Conservation (phyloP, 2,797 vertebrate species). For the Bucorvus abyssinicus region DNA sequence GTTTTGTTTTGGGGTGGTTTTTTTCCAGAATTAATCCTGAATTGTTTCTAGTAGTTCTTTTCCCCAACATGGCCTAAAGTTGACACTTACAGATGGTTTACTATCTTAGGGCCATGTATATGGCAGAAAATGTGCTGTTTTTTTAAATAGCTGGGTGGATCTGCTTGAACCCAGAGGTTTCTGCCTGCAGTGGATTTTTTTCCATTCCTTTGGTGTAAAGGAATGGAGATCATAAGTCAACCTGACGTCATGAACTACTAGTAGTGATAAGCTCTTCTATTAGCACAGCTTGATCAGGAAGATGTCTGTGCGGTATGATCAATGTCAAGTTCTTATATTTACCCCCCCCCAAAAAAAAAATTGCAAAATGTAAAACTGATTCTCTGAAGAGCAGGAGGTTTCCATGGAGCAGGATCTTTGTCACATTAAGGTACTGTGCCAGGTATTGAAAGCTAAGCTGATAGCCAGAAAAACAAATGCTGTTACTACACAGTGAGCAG, state of each 20-base stretch:
- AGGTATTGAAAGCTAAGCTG: not conserved
- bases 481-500: not conserved
- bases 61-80: not conserved
- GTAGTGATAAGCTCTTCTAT: not conserved
- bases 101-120: not conserved
- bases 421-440: not conserved
- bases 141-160: not conserved
- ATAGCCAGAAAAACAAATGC: not conserved
- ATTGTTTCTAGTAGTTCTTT: not conserved
- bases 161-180: not conserved
- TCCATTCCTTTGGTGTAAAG: not conserved
- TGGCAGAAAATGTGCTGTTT: not conserved
- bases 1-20: not conserved
- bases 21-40: not conserved
- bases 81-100: not conserved
- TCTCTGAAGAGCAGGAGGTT: not conserved
- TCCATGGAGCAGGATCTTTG: not conserved
- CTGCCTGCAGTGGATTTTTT: not conserved
- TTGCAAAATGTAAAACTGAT: not conserved
- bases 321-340: not conserved
- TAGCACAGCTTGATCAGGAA: not conserved
- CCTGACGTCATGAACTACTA: not conserved
- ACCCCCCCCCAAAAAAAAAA: not conserved
- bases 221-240: not conserved
- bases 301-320: not conserved